Percentiles rank a stretch among this genome's conserved stretches.
These are phyloP conservation scores for Perca flavescens DNA, from an alignment of 2,113 vertebrate genomes.

Conservation along the genomic window DNA sequence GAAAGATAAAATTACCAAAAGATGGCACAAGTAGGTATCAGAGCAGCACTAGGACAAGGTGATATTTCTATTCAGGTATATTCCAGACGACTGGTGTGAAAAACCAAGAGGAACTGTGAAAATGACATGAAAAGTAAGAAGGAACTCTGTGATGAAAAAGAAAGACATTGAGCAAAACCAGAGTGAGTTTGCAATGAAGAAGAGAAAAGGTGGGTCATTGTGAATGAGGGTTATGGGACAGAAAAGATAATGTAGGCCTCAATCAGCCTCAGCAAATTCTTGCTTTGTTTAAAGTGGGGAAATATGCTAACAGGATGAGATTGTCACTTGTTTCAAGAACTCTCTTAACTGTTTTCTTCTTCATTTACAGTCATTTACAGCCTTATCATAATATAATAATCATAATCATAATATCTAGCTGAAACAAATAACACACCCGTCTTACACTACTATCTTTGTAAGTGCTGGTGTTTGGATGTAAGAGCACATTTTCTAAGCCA, in stretches of 20 bases:
- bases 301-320: background rate
- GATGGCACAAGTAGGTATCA: constrained; percentile 21
- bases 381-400: too few species aligned
- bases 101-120: constrained; percentile 16
- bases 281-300: background rate
- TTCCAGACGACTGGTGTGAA: constrained; percentile 5
- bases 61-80: constrained; percentile 30
- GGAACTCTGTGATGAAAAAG: background rate
- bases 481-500: background rate
- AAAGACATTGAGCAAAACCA: background rate
- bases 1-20: constrained; percentile 17
- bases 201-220: background rate
- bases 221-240: background rate
- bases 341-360: constrained; percentile 6
- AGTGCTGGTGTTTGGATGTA: background rate
- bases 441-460: background rate
- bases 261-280: background rate
- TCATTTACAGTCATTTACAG: too few species aligned
- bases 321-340: background rate
- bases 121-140: constrained; percentile 1
- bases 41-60: constrained; percentile 14
- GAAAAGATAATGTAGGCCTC: background rate
- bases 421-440: background rate
- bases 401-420: background rate
- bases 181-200: background rate